Evolutionary conservation across 2,113 vertebrate species (phyloP), one percentile per base, ranked within the genome.

Genomic region (Chloebia gouldiae): DNA sequence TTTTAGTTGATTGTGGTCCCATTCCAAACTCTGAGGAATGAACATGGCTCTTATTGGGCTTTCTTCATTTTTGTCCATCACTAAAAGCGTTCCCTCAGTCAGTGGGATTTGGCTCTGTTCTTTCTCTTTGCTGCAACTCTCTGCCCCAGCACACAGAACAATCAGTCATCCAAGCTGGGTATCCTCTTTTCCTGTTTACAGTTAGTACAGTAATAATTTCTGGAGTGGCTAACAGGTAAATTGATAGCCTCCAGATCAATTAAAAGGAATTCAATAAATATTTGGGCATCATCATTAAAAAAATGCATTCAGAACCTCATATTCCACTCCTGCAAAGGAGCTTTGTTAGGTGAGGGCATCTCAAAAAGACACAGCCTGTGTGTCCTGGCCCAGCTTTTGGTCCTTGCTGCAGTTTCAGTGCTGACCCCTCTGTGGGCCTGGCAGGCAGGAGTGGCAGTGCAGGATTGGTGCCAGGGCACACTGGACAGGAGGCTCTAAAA

Each of bases 201-300:
- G 23, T 90, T 57, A 79, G 60, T 70, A 63, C 19, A 66, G 35
- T 47, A 66, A 50, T 92, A 81, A 96, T 92, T 96, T 49, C 77
- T 81, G 64, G 24, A 65, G 59, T 76, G 64, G 13, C 27, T 45
- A 86, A 35, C 53, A 91, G 82, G 64, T 90, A 89, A 93, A 93
- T 84, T 84, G 75, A 75, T 44, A 66, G 51, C 81, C 81, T 63
- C 50, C 54, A 79, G 73, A 96, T 97, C 93, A 92, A 76, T 49
- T 33, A 18, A 40, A 31, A 40, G 15, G 18, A 95, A 28, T 56
- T 57, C 91, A 81, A 59, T 94, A 88, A 93, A 93, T 90, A 93
- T 81, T 95, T 95, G 53, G 64, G 57, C 13, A 19, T 85, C 63
- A 72, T 93, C 92, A 95, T 94, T 94, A 97, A 96, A 81, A 97